Conservation (phyloP, 2,113 vertebrate species). For the Nycticorax nycticorax region DNA sequence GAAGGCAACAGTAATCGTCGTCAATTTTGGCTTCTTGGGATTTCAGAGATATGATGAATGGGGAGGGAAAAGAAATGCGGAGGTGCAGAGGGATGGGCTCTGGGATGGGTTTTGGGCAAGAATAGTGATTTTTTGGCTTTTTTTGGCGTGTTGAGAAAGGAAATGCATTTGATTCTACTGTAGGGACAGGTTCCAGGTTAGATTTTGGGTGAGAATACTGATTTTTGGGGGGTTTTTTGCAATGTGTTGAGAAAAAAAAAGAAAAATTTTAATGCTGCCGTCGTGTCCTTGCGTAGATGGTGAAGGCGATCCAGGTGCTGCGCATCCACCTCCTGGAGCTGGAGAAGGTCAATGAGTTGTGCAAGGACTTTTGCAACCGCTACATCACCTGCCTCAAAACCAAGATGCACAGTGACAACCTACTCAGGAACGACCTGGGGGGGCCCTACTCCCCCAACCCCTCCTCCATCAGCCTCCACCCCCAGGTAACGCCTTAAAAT, state of each 20-base stretch:
- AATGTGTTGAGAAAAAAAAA: accelerated
- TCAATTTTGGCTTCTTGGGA: not conserved
- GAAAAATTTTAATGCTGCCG: not conserved
- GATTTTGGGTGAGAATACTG: not conserved
- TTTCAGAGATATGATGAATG: not conserved
- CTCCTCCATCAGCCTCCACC: constrained; percentile 89
- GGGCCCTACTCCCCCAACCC: constrained; percentile 95
- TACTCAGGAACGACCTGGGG: constrained; percentile 95
- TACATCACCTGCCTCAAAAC: constrained; percentile 99
- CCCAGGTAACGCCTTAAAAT: constrained; percentile 71
- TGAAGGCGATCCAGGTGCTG: constrained; percentile 97
- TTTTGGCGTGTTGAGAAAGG: not conserved
- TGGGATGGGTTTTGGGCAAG: not conserved
- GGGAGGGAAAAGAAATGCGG: not conserved
- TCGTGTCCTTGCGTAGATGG: constrained; percentile 79
- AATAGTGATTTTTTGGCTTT: not conserved
- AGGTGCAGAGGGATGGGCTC: not conserved
- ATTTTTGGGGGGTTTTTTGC: accelerated
- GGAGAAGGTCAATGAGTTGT: constrained; percentile 98
- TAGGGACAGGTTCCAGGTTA: accelerated
- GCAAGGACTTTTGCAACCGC: constrained; percentile 98
- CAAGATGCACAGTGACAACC: constrained; percentile 99
- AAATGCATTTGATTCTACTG: not conserved
- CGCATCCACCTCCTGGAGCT: constrained; percentile 96
- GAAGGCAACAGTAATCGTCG: not conserved